Percentiles rank a stretch among this genome's conserved stretches.
Conservation (phyloP, 2,888 invertebrate genomes). For the Sminthurinus aureus region DNA sequence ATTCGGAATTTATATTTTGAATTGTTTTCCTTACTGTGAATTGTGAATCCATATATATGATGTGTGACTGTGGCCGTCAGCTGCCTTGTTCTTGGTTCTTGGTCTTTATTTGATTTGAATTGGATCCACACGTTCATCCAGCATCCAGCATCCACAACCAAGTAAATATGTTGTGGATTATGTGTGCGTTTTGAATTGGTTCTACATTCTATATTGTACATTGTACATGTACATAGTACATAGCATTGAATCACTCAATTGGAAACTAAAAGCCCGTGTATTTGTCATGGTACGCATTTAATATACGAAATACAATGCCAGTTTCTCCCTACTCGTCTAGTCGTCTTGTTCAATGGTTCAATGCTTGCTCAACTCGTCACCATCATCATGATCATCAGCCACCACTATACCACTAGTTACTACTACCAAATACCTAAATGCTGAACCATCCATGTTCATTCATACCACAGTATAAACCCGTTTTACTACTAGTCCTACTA, state of each 20-base stretch:
- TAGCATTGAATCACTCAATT: constrained; percentile 8
- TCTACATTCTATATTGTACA: too few relatives aligned
- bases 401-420: background rate
- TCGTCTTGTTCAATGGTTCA: background rate
- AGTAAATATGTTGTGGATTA: too few relatives aligned
- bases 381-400: too few relatives aligned
- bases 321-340: background rate
- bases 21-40: constrained; percentile 13
- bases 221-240: background rate
- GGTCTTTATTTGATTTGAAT: constrained; percentile 13
- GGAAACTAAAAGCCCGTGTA: constrained; percentile 35
- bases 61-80: constrained; percentile 19
- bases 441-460: background rate
- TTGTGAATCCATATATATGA: background rate
- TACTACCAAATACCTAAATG: constrained; percentile 1
- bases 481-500: background rate
- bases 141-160: background rate
- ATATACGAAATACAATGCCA: background rate
- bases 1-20: constrained; percentile 5
- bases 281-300: constrained; percentile 28
- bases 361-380: too few relatives aligned
- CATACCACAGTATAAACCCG: background rate
- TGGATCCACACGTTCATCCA: background rate
- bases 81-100: constrained; percentile 3
- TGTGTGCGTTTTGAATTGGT: too few relatives aligned